These are phyloP conservation scores for Gymnogyps californianus DNA, from an alignment of 2,113 vertebrate genomes.

Conservation along the genomic window DNA sequence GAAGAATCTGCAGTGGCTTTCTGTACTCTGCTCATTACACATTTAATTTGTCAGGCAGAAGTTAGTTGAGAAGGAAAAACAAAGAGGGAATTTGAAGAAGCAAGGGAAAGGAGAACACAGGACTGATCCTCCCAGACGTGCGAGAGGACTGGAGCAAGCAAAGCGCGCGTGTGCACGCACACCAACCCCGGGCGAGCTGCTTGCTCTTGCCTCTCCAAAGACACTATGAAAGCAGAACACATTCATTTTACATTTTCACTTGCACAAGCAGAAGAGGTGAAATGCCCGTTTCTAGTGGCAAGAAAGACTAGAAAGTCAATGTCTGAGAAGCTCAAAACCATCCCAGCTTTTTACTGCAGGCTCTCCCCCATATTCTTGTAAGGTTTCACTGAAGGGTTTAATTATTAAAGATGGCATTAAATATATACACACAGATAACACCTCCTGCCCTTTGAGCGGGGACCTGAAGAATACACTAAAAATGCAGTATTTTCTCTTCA, in stretches of 20 bases:
- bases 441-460: background rate
- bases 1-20: background rate
- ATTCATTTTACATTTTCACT: background rate
- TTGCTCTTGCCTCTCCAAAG: background rate
- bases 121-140: background rate
- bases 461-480: background rate
- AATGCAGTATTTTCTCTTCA: background rate
- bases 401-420: background rate
- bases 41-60: background rate
- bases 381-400: background rate
- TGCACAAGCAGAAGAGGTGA: background rate
- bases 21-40: background rate
- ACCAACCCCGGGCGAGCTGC: background rate
- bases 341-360: background rate
- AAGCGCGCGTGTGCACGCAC: background rate
- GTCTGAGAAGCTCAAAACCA: background rate
- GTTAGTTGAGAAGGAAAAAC: background rate
- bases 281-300: background rate
- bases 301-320: background rate
- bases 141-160: fast-evolving
- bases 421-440: background rate
- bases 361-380: background rate
- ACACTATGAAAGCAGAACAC: fast-evolving
- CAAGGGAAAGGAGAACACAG: background rate
- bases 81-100: background rate